Conservation (phyloP, 2,888 invertebrate genomes). For the Andrena dorsata region DNA sequence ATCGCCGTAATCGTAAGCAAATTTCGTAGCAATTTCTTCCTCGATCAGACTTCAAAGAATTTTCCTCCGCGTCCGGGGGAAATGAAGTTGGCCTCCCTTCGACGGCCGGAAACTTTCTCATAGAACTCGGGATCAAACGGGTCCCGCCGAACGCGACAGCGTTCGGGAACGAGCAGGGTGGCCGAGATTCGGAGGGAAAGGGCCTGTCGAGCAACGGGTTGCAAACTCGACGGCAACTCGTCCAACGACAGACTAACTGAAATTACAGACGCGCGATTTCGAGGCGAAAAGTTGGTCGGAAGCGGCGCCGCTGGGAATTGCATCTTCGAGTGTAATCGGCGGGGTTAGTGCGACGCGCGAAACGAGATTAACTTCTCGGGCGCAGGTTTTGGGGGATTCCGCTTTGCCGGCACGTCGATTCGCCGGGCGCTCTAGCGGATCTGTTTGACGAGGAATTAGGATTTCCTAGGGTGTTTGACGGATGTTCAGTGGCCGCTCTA, state of each 20-base stretch:
- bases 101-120: neutral
- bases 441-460: constrained; percentile 4
- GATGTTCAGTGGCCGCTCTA: neutral
- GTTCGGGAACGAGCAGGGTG: neutral
- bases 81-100: neutral
- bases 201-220: neutral
- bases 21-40: neutral
- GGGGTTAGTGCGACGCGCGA: neutral
- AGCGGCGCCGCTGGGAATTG: constrained; percentile 42
- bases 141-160: neutral
- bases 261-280: constrained; percentile 1
- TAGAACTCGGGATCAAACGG: neutral
- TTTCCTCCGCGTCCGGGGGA: neutral
- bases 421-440: neutral
- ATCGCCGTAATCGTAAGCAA: too few relatives aligned
- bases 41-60: neutral
- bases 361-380: neutral
- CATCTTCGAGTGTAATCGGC: constrained; percentile 45
- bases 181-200: neutral
- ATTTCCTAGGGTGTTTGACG: neutral
- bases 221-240: neutral
- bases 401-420: neutral
- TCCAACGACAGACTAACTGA: neutral
- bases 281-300: constrained; percentile 42
- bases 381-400: neutral